Percentiles rank a stretch among this genome's conserved stretches.
Evolutionary conservation across 2,888 invertebrate genomes (phyloP).

Genomic region (Hypolimnas misippus): DNA sequence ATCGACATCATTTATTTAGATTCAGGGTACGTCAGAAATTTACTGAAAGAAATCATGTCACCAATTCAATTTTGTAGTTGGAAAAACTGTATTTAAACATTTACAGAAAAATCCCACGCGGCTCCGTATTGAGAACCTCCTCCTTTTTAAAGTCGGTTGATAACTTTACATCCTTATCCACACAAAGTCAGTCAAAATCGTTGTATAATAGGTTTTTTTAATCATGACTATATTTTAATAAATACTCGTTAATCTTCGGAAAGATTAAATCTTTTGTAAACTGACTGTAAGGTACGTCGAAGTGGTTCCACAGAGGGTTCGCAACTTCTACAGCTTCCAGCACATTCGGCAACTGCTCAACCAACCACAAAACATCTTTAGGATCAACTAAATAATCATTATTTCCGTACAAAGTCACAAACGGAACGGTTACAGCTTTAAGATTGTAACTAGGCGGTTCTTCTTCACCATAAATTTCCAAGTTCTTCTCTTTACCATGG

Average conservation of each 20-base stretch:
- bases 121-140: too few species aligned
- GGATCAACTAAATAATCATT: slow-evolving; percentile 85
- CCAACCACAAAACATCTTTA: slow-evolving; percentile 81
- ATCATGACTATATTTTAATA: slow-evolving; percentile 43
- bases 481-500: slow-evolving; percentile 58
- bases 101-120: too few species aligned
- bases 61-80: too few species aligned
- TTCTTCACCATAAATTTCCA: slow-evolving; percentile 55
- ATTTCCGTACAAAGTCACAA: slow-evolving; percentile 60
- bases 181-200: too few species aligned
- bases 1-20: too few species aligned
- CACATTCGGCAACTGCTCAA: slow-evolving; percentile 81
- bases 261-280: slow-evolving; percentile 50
- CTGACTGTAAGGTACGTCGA: slow-evolving; percentile 58
- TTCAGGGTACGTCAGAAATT: too few species aligned
- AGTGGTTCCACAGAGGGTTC: slow-evolving; percentile 65
- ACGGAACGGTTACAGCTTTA: slow-evolving; percentile 56
- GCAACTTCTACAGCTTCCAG: slow-evolving; percentile 81
- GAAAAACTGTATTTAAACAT: too few species aligned
- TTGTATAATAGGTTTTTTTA: too few species aligned
- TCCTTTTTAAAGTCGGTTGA: too few species aligned
- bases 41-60: too few species aligned
- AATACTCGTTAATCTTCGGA: slow-evolving; percentile 50
- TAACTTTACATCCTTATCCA: too few species aligned
- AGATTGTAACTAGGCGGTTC: slow-evolving; percentile 63